phyloP scores from a whole-genome alignment of 2,113 vertebrate genomes.

The Cacatua alba region DNA sequence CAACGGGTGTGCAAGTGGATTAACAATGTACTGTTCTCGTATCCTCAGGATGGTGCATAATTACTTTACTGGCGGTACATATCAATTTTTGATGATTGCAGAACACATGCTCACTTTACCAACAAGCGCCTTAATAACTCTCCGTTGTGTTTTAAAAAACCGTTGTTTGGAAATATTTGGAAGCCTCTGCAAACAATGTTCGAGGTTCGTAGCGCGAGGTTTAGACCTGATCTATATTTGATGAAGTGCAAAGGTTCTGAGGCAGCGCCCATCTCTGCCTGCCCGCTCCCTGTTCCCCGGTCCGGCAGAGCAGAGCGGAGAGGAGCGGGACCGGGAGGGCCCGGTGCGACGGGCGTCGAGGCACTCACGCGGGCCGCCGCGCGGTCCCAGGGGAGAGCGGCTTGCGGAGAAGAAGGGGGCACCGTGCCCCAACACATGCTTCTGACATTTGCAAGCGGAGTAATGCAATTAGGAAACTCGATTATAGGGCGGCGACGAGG shows the following conservation, averaged over 20 bases:
- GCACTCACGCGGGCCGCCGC: background rate
- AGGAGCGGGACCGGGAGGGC: background rate
- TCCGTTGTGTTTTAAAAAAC: constrained; percentile 77
- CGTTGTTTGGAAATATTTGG: constrained; percentile 79
- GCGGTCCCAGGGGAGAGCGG: background rate
- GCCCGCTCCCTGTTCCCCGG: background rate
- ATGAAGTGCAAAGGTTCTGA: background rate
- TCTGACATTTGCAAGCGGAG: constrained; percentile 70
- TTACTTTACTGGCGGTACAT: constrained; percentile 85
- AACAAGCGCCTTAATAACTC: constrained; percentile 81
- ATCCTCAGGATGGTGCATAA: constrained; percentile 84
- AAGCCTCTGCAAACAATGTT: constrained; percentile 64
- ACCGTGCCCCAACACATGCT: constrained; percentile 59
- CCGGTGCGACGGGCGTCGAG: background rate
- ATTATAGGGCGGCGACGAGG: constrained; percentile 41
- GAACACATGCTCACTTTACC: constrained; percentile 81
- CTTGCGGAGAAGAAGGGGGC: background rate
- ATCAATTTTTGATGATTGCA: constrained; percentile 87
- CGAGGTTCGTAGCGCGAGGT: constrained; percentile 38
- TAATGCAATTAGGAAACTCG: constrained; percentile 76
- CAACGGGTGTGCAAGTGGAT: constrained; percentile 85
- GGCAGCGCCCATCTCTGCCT: background rate
- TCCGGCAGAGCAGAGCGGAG: background rate
- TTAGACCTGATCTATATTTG: constrained; percentile 37
- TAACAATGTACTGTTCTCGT: constrained; percentile 80